Base-by-base conservation (phyloP, 2,113 vertebrate genomes). In the Pelecanus crispus region DNA sequence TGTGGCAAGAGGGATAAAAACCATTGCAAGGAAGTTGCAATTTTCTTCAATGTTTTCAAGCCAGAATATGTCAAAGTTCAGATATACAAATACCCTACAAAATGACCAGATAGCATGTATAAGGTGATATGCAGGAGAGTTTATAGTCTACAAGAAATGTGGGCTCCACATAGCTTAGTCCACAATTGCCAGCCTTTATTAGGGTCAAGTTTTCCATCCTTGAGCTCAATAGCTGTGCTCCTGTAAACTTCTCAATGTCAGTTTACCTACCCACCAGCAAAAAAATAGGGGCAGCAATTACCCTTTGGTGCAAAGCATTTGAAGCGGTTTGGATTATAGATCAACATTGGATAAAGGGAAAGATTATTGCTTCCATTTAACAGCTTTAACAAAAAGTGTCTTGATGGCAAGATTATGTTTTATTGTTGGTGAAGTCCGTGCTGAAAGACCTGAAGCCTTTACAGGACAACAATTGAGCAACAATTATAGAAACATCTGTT, bases 401-500 rank as follows among this genome's bases (percentile, higher is more conserved):
- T 95, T 81, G 88, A 85, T 82, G 66, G 32, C 77, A 32, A 93
- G 91, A 93, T 92, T 92, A 53, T 65, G 1, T 92, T 86, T 97
- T 94, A 86, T 95, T 90, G 71, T 90, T 81, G 62, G 78, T 94
- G 44, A 78, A 96, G 85, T 32, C 72, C 73, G 24, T 89, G 77
- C 66, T 74, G 93, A 94, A 96, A 93, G 90, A 96, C 86, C 56
- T 88, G 92, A 97, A 95, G 86, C 78, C 0, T 1, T 90, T 94
- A 72, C 73, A 92, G 84, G 71, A 91, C 93, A 90, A 81, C 93
- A 90, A 79, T 77, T 71, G 88, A 96, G 94, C 73, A 97, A 90
- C 80, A 94, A 93, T 95, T 97, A 96, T 21, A 95, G 74, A 88
- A 97, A 96, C 93, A 90, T 97, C 91, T 96, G 80, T 86, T 95